These are phyloP conservation scores for Eidolon helvum DNA, from an alignment of 2,113 vertebrate genomes.

Conservation along the genomic window DNA sequence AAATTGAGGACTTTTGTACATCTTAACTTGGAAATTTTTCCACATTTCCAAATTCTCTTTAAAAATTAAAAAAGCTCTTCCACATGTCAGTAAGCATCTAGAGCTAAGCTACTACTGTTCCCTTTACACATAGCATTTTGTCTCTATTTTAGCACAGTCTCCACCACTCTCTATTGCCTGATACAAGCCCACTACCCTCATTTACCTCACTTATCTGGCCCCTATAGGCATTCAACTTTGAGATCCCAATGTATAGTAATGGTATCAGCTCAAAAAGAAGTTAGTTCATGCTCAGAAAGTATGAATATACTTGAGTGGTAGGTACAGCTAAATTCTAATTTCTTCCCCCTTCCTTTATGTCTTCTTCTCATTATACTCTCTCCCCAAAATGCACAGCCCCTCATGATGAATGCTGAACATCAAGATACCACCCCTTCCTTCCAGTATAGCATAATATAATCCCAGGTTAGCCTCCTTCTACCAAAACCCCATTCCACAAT, in stretches of 20 bases:
- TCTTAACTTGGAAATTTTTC: neutral
- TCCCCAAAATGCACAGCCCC: neutral
- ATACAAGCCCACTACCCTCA: neutral
- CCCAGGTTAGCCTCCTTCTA: neutral
- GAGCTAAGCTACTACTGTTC: neutral
- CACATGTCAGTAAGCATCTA: neutral
- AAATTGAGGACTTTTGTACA: neutral
- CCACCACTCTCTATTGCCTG: neutral
- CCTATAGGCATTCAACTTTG: neutral
- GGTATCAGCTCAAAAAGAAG: neutral
- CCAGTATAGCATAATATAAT: neutral
- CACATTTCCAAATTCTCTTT: neutral
- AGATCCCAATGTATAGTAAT: neutral
- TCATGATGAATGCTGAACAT: neutral
- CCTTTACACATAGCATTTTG: neutral
- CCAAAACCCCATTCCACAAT: too few relatives aligned
- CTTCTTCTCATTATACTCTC: neutral
- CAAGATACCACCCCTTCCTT: neutral
- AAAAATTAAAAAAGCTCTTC: neutral
- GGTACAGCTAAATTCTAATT: neutral
- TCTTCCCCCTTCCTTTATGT: neutral
- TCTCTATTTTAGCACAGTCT: neutral
- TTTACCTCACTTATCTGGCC: neutral
- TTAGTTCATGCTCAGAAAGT: neutral
- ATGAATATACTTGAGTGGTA: neutral